Base-by-base conservation (phyloP, 2,888 invertebrate species). In the Thereva nobilitata region DNA sequence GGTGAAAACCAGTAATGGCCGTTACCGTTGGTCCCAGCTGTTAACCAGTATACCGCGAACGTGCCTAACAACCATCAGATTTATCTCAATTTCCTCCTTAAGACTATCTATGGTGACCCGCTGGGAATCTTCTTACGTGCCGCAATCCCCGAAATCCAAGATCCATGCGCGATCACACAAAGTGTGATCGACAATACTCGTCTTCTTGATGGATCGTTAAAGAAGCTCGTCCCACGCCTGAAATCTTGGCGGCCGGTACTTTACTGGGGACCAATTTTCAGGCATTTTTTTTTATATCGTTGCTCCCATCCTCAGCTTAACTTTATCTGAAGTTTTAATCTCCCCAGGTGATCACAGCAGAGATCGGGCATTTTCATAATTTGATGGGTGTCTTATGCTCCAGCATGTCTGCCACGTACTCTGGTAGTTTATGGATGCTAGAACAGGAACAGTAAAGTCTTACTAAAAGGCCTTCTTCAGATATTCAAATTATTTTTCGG, bases 331-430 rank as follows among this genome's bases (percentile, higher is more conserved):
- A 23, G 40, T 23, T 50, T 50, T 61, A 50, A 61, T 61, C 61
- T 49, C 61, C 38, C 61, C 61, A 61, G 61, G 61, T 61, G 61
- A 61, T 61, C 59, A 38, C 34, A 44, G 40, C 10, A 35, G 61
- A 41, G 23, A 50, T 41, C 61, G 50, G 61, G 49, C 59, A 37
- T 50, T 61, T 61, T 61, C 61, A 50, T 61, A 61, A 61, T 40
- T 61, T 61, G 61, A 61, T 61, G 61, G 61, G 50, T 61, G 49
- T 61, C 44, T 61, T 61, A 61, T 49, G 61, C 61, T 50, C 61
- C 50, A 50, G 61, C 61, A 23, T 61, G 61, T 61, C 61, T 61
- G 50, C 61, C 61, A 50, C 40, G 61, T 49, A 40, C 49, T 23
- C 23, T 23, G 41, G 8, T 7, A 12, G 12, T 23, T n/a, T 49